Conservation (phyloP, 2,113 vertebrate genomes). For the Myocastor coypus region DNA sequence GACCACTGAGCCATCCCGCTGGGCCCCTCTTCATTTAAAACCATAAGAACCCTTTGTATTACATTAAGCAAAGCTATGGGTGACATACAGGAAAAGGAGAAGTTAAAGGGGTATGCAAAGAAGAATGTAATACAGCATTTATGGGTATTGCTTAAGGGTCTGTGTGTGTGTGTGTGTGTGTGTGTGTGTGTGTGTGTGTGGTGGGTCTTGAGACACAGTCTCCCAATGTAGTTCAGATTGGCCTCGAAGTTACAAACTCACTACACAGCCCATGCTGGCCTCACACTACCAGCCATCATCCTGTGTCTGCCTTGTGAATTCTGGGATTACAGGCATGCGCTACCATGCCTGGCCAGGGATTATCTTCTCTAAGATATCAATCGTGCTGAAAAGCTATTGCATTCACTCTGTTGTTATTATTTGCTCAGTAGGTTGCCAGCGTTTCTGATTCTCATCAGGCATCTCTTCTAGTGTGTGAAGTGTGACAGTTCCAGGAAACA, state of each 20-base stretch:
- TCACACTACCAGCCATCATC: not conserved
- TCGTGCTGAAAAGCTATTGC: not conserved
- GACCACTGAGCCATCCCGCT: too few relatives aligned
- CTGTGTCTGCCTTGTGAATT: not conserved
- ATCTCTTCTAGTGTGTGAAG: conserved; percentile 12
- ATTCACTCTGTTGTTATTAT: not conserved
- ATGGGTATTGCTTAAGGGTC: not conserved
- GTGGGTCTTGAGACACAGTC: not conserved
- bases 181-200: too few relatives aligned
- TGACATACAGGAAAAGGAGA: not conserved
- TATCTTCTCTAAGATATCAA: conserved; percentile 2
- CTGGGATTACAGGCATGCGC: not conserved
- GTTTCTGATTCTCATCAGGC: not conserved
- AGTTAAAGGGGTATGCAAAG: not conserved
- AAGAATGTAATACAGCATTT: not conserved
- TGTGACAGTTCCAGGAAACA: not conserved
- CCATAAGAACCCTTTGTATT: not conserved
- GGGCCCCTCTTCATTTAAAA: conserved; percentile 72
- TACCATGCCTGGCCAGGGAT: not conserved
- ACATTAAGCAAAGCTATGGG: not conserved
- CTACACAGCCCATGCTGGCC: not conserved
- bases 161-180: not conserved
- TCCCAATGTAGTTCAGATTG: not conserved
- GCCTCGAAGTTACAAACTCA: not conserved
- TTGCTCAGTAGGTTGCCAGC: conserved; percentile 16